Evolutionary conservation across 2,113 vertebrate species (phyloP).

Genomic region (Amblyopsis rosae): DNA sequence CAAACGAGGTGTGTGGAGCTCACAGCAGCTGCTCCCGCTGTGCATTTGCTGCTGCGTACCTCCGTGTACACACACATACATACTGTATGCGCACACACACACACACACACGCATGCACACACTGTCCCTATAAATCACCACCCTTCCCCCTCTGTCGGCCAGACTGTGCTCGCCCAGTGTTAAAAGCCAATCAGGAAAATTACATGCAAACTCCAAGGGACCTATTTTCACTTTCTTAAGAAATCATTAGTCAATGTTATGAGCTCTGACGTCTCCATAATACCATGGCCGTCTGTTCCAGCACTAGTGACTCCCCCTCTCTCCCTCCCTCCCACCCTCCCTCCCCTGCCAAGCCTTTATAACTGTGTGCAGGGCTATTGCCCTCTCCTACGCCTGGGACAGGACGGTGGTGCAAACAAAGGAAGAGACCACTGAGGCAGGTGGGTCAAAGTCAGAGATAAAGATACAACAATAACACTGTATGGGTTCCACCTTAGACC

Average conservation of each 20-base stretch:
- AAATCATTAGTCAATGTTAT: slow-evolving; percentile 84
- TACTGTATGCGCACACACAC: slow-evolving; percentile 43
- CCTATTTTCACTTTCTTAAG: slow-evolving; percentile 83
- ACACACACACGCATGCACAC: slow-evolving; percentile 74
- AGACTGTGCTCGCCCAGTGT: slow-evolving; percentile 79
- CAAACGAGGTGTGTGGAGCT: slow-evolving; percentile 91
- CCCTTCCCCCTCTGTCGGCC: slow-evolving; percentile 78
- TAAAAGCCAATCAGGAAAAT: slow-evolving; percentile 99
- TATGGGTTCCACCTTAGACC: background rate
- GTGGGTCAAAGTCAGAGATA: background rate
- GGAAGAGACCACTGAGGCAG: slow-evolving; percentile 1
- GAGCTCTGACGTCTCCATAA: slow-evolving; percentile 74
- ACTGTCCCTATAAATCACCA: slow-evolving; percentile 88
- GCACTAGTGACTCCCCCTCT: slow-evolving; percentile 36
- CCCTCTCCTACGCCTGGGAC: slow-evolving; percentile 34
- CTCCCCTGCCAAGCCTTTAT: slow-evolving; percentile 38
- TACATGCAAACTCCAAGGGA: slow-evolving; percentile 92
- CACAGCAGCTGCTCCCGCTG: slow-evolving; percentile 87
- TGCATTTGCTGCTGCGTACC: slow-evolving; percentile 78
- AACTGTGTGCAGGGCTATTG: slow-evolving; percentile 43
- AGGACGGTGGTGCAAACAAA: slow-evolving; percentile 37
- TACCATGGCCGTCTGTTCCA: slow-evolving; percentile 58
- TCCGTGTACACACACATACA: slow-evolving; percentile 41
- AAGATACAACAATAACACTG: background rate
- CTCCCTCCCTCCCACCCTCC: slow-evolving; percentile 21